Conservation (phyloP, 1,140 invertebrate genomes). For the Lepidurus apus region DNA sequence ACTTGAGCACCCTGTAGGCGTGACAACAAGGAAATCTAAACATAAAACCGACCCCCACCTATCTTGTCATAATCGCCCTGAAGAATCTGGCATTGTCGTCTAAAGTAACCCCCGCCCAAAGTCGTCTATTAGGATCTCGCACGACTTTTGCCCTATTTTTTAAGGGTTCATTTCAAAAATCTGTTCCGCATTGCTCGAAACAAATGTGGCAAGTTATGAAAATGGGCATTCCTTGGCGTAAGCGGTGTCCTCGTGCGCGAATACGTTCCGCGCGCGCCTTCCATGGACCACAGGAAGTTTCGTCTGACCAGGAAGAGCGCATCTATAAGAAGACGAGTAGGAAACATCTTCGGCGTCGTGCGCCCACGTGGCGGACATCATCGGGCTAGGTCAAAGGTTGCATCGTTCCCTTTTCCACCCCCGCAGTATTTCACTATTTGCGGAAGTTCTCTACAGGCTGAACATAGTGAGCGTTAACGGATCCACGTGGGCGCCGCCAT, state of each 20-base stretch:
- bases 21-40: no score
- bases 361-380: slow-evolving; percentile 7
- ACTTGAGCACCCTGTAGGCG: no score
- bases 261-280: background rate
- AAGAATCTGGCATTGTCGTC: background rate
- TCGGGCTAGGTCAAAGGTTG: slow-evolving; percentile 18
- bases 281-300: background rate
- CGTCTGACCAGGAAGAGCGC: background rate
- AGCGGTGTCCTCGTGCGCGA: background rate
- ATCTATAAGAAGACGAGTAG: background rate
- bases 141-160: slow-evolving; percentile 11
- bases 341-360: slow-evolving; percentile 1
- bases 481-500: slow-evolving; percentile 12
- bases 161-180: background rate
- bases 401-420: background rate
- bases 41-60: no score
- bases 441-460: slow-evolving; percentile 1
- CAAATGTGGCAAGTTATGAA: slow-evolving; percentile 19
- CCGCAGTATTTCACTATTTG: background rate
- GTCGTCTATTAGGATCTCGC: background rate
- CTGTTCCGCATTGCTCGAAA: background rate
- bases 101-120: background rate
- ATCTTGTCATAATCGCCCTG: no score
- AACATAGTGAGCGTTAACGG: slow-evolving; percentile 18
- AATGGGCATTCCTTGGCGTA: slow-evolving; percentile 5